These are phyloP conservation scores for Nemapogon koenigi DNA, from an alignment of 2,888 invertebrate species.

Conservation along the genomic window DNA sequence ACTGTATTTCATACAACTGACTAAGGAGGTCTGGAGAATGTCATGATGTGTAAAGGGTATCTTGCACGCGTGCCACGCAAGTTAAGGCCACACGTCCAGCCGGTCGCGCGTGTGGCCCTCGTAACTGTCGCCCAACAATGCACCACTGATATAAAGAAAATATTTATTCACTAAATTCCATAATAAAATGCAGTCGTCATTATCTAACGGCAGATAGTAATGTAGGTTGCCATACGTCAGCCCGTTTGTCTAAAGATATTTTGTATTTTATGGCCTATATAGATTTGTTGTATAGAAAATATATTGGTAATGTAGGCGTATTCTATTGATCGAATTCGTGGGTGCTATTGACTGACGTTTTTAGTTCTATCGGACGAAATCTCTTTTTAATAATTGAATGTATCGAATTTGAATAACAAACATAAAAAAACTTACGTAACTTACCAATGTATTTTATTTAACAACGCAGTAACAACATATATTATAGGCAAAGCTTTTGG, in stretches of 20 bases:
- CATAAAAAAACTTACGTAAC: too few species aligned
- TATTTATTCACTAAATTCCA: slow-evolving; percentile 59
- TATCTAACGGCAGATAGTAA: slow-evolving; percentile 32
- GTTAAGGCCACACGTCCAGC: slow-evolving; percentile 20
- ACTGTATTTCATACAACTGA: too few species aligned
- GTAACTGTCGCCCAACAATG: slow-evolving; percentile 54
- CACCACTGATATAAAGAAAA: slow-evolving; percentile 61
- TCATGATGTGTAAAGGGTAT: slow-evolving; percentile 33
- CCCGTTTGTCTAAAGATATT: slow-evolving; percentile 30
- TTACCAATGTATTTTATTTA: too few species aligned
- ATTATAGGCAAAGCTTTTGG: too few species aligned
- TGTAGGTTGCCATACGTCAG: slow-evolving; percentile 21
- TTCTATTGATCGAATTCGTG: slow-evolving; percentile 2
- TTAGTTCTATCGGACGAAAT: too few species aligned
- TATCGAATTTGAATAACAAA: too few species aligned
- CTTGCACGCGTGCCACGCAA: slow-evolving; percentile 28
- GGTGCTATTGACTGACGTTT: too few species aligned
- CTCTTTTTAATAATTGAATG: too few species aligned
- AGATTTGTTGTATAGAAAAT: slow-evolving; percentile 4
- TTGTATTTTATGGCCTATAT: slow-evolving; percentile 22
- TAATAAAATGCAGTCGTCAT: slow-evolving; percentile 38
- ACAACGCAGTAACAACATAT: too few species aligned
- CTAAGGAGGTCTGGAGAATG: too few species aligned
- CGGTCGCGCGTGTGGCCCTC: slow-evolving; percentile 55
- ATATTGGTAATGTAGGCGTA: slow-evolving; percentile 6